A percentile compares a stretch with the other conserved stretches of the same genome.
Conservation (phyloP, 2,888 invertebrate genomes). For the Leucoma salicis region DNA sequence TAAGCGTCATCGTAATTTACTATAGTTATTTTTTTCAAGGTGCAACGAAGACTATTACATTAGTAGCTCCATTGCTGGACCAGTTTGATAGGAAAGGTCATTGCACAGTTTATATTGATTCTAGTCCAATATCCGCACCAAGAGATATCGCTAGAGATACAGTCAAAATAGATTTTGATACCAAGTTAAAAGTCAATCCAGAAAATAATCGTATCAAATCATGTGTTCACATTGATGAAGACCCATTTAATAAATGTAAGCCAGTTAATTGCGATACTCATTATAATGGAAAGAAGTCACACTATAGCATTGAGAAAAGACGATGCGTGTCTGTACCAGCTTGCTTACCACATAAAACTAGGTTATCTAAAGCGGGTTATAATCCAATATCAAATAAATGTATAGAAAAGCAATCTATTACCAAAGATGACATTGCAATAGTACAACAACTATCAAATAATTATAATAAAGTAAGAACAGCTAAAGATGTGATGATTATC, state of each 20-base stretch:
- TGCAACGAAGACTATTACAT: slow-evolving; percentile 40
- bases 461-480: not conserved
- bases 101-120: slow-evolving; percentile 56
- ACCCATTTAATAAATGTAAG: slow-evolving; percentile 58
- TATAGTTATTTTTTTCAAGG: slow-evolving; percentile 33
- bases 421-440: slow-evolving; percentile 47
- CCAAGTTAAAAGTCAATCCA: slow-evolving; percentile 35
- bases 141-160: slow-evolving; percentile 45
- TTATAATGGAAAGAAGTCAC: slow-evolving; percentile 58
- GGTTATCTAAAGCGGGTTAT: slow-evolving; percentile 42
- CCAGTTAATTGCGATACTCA: slow-evolving; percentile 61
- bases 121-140: slow-evolving; percentile 40
- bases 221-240: slow-evolving; percentile 54
- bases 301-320: slow-evolving; percentile 42
- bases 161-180: slow-evolving; percentile 59
- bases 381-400: slow-evolving; percentile 55
- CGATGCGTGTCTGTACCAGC: slow-evolving; percentile 45
- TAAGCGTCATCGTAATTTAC: not conserved
- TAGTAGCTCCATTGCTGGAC: slow-evolving; percentile 57
- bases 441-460: slow-evolving; percentile 41
- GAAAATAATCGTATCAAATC: slow-evolving; percentile 26
- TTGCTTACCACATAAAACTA: slow-evolving; percentile 39
- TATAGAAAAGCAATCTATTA: slow-evolving; percentile 33
- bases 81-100: slow-evolving; percentile 55
- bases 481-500: not conserved